Evolutionary conservation across 2,888 invertebrate species (phyloP).

Genomic region (Drosophila gaucha): DNA sequence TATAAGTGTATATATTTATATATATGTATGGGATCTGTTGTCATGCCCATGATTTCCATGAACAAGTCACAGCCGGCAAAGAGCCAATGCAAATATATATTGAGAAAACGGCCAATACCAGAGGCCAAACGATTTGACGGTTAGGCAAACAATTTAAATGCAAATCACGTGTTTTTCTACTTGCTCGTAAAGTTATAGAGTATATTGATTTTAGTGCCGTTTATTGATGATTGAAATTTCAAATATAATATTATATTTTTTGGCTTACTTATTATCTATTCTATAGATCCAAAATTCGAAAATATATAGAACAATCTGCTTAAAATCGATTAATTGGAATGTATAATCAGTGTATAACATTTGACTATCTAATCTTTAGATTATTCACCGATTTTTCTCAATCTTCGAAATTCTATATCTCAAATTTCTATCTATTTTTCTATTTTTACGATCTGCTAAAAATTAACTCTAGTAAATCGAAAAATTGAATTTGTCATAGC

Average conservation of each 20-base stretch:
- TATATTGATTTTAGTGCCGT: not conserved
- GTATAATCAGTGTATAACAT: too few species aligned
- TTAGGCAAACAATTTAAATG: slow-evolving; percentile 60
- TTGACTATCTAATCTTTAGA: too few species aligned
- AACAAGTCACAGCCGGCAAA: slow-evolving; percentile 37
- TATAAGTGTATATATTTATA: not conserved
- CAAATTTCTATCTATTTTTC: too few species aligned
- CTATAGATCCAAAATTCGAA: too few species aligned
- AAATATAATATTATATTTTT: too few species aligned
- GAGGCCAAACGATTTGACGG: slow-evolving; percentile 32
- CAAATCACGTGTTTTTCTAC: slow-evolving; percentile 64
- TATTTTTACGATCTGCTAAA: too few species aligned
- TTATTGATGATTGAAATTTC: not conserved
- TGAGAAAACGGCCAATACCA: slow-evolving; percentile 32
- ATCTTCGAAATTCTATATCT: too few species aligned
- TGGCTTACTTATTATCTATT: too few species aligned
- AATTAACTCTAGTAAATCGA: not conserved
- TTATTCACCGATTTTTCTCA: too few species aligned
- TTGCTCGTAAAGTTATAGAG: not conserved
- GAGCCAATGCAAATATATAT: slow-evolving; percentile 70
- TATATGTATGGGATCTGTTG: slow-evolving; percentile 20
- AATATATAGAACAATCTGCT: too few species aligned
- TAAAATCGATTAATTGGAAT: too few species aligned
- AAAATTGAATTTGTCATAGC: too few species aligned
- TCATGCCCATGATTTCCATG: slow-evolving; percentile 21